These are phyloP conservation scores for Brachionus angularis DNA, from an alignment of 1,140 invertebrate species.

Conservation along the genomic window DNA sequence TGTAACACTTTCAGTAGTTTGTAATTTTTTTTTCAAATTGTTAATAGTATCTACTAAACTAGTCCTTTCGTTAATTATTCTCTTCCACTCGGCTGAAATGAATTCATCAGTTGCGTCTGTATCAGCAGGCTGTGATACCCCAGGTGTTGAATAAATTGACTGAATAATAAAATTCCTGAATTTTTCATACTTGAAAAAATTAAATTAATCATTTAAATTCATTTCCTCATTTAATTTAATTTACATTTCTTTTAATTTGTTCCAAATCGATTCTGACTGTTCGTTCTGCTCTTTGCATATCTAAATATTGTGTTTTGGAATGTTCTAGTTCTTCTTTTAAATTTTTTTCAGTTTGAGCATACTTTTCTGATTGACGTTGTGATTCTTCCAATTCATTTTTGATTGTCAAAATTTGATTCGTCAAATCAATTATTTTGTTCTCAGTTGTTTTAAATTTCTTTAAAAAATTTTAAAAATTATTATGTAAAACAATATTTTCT, in stretches of 20 bases:
- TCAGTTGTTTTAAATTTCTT: conserved; percentile 28
- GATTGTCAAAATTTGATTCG: not conserved
- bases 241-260: conserved; percentile 47
- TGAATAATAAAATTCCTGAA: conserved; percentile 53
- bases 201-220: not conserved
- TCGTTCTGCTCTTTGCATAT: conserved; percentile 54
- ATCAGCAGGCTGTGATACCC: conserved; percentile 50
- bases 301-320: conserved; percentile 49
- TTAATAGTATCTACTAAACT: not conserved
- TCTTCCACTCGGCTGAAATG: conserved; percentile 48
- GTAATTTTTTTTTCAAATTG: not conserved
- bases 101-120: conserved; percentile 47
- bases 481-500: too few species aligned
- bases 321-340: conserved; percentile 49
- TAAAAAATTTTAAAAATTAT: not conserved
- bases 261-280: conserved; percentile 55
- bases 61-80: conserved; percentile 48
- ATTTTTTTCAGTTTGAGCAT: conserved; percentile 46
- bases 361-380: not conserved
- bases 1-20: not conserved
- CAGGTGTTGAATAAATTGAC: conserved; percentile 53
- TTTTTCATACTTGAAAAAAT: conserved; percentile 51
- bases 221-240: not conserved
- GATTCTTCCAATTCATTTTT: conserved; percentile 34
- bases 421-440: conserved; percentile 26